Evolutionary conservation across 2,888 invertebrate species (phyloP), one percentile per base, ranked within the genome.

Genomic region (Melipona bicolor): DNA sequence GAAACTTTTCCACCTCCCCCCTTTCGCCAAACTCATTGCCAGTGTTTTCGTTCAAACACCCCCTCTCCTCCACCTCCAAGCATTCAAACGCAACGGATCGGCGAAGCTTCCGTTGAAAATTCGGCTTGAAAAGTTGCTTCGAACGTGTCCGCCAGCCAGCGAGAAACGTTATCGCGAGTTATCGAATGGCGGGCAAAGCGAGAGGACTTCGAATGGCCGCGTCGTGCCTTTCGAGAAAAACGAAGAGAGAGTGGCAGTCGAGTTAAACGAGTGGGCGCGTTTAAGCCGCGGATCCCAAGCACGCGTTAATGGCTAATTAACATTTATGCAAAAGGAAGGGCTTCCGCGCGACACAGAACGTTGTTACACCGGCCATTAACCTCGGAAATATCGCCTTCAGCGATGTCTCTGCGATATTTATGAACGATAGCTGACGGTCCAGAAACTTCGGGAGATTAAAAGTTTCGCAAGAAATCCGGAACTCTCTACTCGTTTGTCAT

Each of bases 281-380:
- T 65, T 36, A n/a, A 65, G 6, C 3, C 21, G 4, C 5, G 13
- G 15, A 24, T 43, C 43, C 43, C 43, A n/a, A 65, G 6, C 13
- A 36, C 36, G 36, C n/a, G 65, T 65, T 65, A 65, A 65, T 65
- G 36, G 65, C 13, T 43, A 65, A 65, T 65, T 65, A 65, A 65
- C 36, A 65, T 65, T 65, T 36, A 65, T 65, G 36, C 5, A n/a
- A 65, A 59, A 65, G 36, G 1, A 0, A 43, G 9, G 1, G n/a
- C 65, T 65, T 36, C n/a, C 6, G 15, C 36, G 15, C 36, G n/a
- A 17, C 15, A 21, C 36, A n/a, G n/a, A 65, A 36, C 6, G n/a
- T 21, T 65, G 21, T 32, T 64, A 21, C 13, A 64, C 2, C 13
- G 64, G 32, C 36, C 21, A 32, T 64, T 32, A 13, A 19, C 4